A percentile compares a stretch with the other conserved stretches of the same genome.
phyloP scores from a whole-genome alignment of 2,797 vertebrate genomes.

The Pipistrellus nathusii region DNA sequence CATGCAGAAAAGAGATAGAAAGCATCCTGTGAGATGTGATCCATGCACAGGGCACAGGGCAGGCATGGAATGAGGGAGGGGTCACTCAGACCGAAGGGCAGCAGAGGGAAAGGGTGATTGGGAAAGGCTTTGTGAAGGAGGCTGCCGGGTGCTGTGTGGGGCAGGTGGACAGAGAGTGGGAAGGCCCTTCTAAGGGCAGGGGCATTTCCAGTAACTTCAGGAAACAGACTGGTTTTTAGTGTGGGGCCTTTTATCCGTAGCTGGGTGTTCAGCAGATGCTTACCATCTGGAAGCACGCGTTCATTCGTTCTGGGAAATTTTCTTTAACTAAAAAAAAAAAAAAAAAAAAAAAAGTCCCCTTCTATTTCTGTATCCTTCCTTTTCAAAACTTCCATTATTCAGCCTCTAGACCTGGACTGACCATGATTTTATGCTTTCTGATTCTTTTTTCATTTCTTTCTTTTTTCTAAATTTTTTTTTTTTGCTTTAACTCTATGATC shows the following conservation, averaged over 20 bases:
- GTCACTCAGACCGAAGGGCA: not conserved
- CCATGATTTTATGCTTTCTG: not conserved
- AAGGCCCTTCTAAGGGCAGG: not conserved
- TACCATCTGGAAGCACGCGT: not conserved
- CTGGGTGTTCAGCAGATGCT: not conserved
- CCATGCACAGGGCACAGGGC: not conserved
- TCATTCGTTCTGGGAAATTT: not conserved
- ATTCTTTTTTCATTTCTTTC: not conserved
- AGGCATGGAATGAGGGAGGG: not conserved
- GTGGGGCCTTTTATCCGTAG: not conserved
- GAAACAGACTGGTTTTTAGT: not conserved
- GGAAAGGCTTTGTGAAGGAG: not conserved
- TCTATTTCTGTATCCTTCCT: not conserved
- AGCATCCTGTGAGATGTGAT: not conserved
- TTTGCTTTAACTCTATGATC: not conserved
- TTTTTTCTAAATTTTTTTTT: not conserved
- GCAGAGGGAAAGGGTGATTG: not conserved
- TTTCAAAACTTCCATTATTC: not conserved
- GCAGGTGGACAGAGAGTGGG: not conserved
- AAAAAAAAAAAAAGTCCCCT: not conserved
- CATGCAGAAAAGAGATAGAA: not conserved
- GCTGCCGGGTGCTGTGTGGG: not conserved
- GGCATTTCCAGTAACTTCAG: not conserved
- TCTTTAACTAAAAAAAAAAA: slow-evolving; percentile 13
- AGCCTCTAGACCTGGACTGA: not conserved